A percentile compares a stretch with the other conserved stretches of the same genome.
Evolutionary conservation across 2,113 vertebrate genomes (phyloP).

Genomic region (Myanophis thanlyinensis): DNA sequence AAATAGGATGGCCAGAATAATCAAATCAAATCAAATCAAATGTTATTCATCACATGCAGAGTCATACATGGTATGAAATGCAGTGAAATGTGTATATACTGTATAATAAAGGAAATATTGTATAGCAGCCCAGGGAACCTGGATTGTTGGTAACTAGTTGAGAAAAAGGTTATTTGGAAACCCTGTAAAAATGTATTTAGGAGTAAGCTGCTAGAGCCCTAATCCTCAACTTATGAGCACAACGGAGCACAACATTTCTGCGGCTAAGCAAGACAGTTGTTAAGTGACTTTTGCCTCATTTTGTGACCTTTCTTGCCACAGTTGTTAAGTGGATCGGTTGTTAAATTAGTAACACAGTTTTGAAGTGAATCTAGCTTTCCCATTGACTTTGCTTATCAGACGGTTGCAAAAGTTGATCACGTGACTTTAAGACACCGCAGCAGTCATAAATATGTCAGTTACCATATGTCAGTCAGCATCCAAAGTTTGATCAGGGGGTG

Average conservation of each 20-base stretch:
- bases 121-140: neutral
- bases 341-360: neutral
- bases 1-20: neutral
- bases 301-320: neutral
- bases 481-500: neutral
- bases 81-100: too few relatives aligned
- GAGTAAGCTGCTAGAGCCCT: neutral
- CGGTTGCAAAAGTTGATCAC: too few relatives aligned
- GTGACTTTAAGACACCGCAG: neutral
- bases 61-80: too few relatives aligned
- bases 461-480: neutral
- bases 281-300: neutral
- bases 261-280: neutral
- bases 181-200: neutral
- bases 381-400: too few relatives aligned
- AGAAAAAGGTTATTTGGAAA: neutral
- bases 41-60: too few relatives aligned
- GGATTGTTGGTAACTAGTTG: neutral
- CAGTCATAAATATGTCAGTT: neutral
- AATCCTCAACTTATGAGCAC: neutral
- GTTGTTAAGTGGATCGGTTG: neutral
- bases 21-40: too few relatives aligned
- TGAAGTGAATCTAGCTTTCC: neutral
- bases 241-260: neutral
- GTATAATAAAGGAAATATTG: neutral